A percentile compares a stretch with the other conserved stretches of the same genome.
phyloP scores from a whole-genome alignment of 2,888 invertebrate genomes.

The Thymelicus sylvestris region DNA sequence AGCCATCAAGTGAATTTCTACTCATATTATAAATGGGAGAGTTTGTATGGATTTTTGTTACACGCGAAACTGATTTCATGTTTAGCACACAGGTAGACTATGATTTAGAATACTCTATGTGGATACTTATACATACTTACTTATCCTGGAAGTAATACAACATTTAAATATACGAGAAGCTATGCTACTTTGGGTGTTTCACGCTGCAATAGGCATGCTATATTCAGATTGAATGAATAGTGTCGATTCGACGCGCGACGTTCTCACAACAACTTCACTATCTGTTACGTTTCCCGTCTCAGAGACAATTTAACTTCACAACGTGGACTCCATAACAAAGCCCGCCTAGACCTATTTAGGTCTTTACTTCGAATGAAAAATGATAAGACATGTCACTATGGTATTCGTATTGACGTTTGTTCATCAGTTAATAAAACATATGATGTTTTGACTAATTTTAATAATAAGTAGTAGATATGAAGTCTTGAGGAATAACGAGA shows the following conservation, averaged over 20 bases:
- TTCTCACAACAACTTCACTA: conserved; percentile 76
- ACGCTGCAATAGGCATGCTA: not conserved
- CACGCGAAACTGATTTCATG: no score
- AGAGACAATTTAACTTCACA: conserved; percentile 83
- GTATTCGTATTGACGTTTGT: not conserved
- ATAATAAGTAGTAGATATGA: not conserved
- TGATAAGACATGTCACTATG: conserved; percentile 45
- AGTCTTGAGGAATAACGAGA: not conserved
- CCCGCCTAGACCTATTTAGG: conserved; percentile 74
- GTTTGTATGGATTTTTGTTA: no score
- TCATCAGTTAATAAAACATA: not conserved
- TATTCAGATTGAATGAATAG: conserved; percentile 70
- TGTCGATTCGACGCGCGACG: conserved; percentile 73
- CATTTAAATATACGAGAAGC: no score
- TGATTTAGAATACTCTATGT: no score
- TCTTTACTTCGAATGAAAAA: conserved; percentile 59
- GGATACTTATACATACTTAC: no score
- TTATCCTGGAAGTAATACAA: no score
- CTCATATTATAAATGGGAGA: no score
- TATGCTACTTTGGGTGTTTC: not conserved
- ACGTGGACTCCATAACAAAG: conserved; percentile 75
- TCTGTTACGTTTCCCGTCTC: conserved; percentile 80
- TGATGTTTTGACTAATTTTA: not conserved
- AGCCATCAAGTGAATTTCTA: no score
- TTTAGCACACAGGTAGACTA: no score